These are phyloP conservation scores for Thaleichthys pacificus DNA, from an alignment of 2,797 vertebrate genomes.

Conservation along the genomic window DNA sequence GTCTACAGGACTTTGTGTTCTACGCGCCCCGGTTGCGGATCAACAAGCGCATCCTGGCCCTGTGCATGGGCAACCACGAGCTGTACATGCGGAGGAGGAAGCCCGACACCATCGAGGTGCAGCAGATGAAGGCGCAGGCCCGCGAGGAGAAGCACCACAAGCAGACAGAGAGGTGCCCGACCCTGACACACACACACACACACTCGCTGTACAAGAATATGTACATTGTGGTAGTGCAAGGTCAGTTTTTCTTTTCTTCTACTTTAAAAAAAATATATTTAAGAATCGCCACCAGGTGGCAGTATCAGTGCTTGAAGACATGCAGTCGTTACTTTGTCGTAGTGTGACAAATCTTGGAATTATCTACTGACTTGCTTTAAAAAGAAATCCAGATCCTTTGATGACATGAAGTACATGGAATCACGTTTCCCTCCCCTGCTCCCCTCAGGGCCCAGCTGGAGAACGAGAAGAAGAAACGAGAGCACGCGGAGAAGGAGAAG, in stretches of 20 bases:
- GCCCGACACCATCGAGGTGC: conserved; percentile 97
- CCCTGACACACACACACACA: neutral
- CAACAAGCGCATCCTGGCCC: conserved; percentile 93
- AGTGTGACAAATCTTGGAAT: no score
- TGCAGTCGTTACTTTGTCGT: neutral
- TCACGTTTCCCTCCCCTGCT: neutral
- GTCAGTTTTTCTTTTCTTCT: no score
- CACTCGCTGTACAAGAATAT: no score
- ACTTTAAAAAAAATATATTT: no score
- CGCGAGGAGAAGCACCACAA: conserved; percentile 98
- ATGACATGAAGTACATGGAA: neutral
- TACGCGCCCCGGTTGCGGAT: conserved; percentile 95
- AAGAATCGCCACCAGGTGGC: conserved; percentile 36
- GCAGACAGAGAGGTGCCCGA: conserved; percentile 89
- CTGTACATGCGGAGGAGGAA: conserved; percentile 97
- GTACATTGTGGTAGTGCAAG: no score
- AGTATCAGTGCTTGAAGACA: conserved; percentile 22
- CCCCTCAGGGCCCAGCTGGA: conserved; percentile 88
- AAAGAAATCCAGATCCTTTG: no score
- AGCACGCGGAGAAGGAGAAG: conserved; percentile 95
- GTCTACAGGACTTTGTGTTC: conserved; percentile 92
- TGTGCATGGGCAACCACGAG: conserved; percentile 99
- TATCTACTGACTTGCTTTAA: no score
- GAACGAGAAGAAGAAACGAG: conserved; percentile 96
- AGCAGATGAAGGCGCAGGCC: conserved; percentile 98